Percentiles rank a stretch among this genome's conserved stretches.
Evolutionary conservation across 2,888 invertebrate species (phyloP).

Genomic region (Drosophila trichaetosa): DNA sequence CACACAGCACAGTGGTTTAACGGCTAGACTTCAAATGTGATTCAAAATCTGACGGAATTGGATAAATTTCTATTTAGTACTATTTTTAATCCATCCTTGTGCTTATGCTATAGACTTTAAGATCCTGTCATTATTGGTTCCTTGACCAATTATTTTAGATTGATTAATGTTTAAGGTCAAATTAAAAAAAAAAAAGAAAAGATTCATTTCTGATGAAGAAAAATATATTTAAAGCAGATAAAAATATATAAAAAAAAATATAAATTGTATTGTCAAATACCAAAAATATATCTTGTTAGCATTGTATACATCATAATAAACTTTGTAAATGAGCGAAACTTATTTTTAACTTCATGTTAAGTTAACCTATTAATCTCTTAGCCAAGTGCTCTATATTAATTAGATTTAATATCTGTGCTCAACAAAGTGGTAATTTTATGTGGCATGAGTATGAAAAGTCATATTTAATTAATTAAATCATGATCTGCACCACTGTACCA

Average conservation of each 20-base stretch:
- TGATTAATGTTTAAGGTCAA: no score
- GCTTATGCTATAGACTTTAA: no score
- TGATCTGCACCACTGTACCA: conserved; percentile 50
- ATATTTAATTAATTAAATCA: neutral
- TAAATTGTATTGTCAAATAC: neutral
- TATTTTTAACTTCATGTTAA: neutral
- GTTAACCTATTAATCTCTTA: neutral
- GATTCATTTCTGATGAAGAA: no score
- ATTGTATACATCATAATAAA: neutral
- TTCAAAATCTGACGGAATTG: neutral
- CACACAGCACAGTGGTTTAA: conserved; percentile 38
- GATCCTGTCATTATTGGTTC: no score
- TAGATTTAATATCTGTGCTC: neutral
- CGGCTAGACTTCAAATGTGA: neutral
- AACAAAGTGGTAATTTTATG: neutral
- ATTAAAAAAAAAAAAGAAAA: no score
- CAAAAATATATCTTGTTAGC: neutral
- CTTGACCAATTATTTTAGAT: no score
- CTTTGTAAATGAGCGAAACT: neutral
- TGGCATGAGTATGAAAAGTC: neutral
- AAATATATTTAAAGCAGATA: neutral
- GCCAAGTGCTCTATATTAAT: neutral
- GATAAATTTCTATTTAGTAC: neutral
- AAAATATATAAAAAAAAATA: neutral
- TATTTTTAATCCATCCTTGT: neutral